phyloP scores from a whole-genome alignment of 2,113 vertebrate genomes.

The Cavia aperea region DNA sequence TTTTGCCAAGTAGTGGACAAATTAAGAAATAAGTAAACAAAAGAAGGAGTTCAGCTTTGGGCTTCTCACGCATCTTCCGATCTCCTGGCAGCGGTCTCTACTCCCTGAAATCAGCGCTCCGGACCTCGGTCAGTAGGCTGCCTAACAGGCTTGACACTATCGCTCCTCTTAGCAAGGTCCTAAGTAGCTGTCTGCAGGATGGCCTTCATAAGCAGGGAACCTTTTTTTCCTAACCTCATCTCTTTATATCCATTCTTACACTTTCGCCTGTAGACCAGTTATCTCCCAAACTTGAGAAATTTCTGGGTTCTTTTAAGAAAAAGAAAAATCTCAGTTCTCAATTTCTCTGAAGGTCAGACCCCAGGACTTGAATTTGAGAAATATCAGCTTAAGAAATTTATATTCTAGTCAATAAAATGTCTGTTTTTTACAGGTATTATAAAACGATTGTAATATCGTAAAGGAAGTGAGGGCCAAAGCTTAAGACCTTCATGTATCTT shows the following conservation, averaged over 20 bases:
- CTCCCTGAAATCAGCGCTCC: background rate
- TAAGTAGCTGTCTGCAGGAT: background rate
- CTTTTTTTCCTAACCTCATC: background rate
- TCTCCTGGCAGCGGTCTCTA: background rate
- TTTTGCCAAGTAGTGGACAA: background rate
- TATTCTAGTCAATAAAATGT: background rate
- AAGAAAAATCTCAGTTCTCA: background rate
- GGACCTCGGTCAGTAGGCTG: background rate
- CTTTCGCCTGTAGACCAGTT: background rate
- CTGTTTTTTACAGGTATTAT: background rate
- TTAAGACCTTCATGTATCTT: background rate
- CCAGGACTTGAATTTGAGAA: background rate
- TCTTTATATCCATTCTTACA: background rate
- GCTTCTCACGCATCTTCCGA: background rate
- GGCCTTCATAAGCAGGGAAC: background rate
- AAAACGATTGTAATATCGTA: slow-evolving; percentile 29
- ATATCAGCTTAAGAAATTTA: slow-evolving; percentile 38
- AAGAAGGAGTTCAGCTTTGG: background rate
- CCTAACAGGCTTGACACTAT: background rate
- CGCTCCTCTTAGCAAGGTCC: background rate
- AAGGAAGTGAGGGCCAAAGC: background rate
- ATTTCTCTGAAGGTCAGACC: background rate
- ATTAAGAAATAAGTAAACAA: background rate
- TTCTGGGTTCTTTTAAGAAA: background rate
- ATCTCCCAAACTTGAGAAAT: background rate